These are phyloP conservation scores for Lithophane semibrunnea DNA, from an alignment of 2,888 invertebrate genomes.

Conservation along the genomic window DNA sequence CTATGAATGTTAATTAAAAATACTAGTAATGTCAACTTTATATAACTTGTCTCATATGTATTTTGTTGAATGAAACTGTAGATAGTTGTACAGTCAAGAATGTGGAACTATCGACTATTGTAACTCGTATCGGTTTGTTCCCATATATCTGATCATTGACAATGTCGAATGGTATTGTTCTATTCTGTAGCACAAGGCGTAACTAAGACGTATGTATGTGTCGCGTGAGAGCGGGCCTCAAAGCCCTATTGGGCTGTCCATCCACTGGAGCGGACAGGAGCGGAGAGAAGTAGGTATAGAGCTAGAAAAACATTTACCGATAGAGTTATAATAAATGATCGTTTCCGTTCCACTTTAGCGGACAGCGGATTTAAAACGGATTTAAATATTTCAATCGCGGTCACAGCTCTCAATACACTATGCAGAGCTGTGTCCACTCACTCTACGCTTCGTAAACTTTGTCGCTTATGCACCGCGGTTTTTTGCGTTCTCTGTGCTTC, in stretches of 20 bases:
- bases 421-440: not conserved
- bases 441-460: not conserved
- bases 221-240: constrained; percentile 11
- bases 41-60: not conserved
- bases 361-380: not conserved
- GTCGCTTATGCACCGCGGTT: not conserved
- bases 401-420: not conserved
- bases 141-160: constrained; percentile 17
- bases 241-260: not conserved
- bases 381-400: not conserved
- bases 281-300: not conserved
- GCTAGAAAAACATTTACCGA: not conserved
- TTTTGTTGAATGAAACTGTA: not conserved
- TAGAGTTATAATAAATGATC: not conserved
- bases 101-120: constrained; percentile 22
- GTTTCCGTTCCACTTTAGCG: not conserved
- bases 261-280: not conserved
- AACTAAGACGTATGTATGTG: constrained; percentile 24
- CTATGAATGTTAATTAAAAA: not conserved
- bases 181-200: constrained; percentile 34
- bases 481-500: too few species aligned
- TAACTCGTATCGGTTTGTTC: constrained; percentile 15
- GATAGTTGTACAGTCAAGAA: not conserved
- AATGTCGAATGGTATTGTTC: constrained; percentile 32
- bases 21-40: not conserved